Evolutionary conservation across 1,140 invertebrate species (phyloP).

Genomic region (Diachasmimorpha longicaudata): DNA sequence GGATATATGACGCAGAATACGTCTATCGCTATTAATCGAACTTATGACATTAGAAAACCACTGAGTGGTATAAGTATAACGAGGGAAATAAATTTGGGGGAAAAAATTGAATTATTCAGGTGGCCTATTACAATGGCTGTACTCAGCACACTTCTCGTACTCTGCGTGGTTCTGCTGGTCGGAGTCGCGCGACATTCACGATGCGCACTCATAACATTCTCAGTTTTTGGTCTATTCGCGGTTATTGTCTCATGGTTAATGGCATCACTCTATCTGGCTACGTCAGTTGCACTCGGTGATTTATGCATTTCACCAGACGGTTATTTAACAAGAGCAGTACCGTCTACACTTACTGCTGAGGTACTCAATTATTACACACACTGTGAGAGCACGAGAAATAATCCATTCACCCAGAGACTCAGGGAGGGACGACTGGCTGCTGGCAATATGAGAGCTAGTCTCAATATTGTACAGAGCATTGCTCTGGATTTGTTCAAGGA

Average conservation of each 20-base stretch:
- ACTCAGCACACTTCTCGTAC: constrained; percentile 76
- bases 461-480: constrained; percentile 68
- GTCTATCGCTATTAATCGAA: constrained; percentile 72
- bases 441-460: constrained; percentile 71
- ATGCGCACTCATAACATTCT: constrained; percentile 82
- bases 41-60: constrained; percentile 75
- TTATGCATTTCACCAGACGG: constrained; percentile 77
- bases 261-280: constrained; percentile 81
- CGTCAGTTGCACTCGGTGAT: constrained; percentile 79
- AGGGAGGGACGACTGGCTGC: constrained; percentile 77
- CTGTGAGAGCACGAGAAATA: constrained; percentile 78
- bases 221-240: constrained; percentile 85
- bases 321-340: constrained; percentile 51
- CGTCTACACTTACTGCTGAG: constrained; percentile 61
- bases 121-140: constrained; percentile 83
- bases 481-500: constrained; percentile 71
- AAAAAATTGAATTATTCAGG: constrained; percentile 69
- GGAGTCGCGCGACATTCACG: constrained; percentile 83
- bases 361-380: constrained; percentile 83
- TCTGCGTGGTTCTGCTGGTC: constrained; percentile 81
- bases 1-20: constrained; percentile 73
- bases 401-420: constrained; percentile 79
- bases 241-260: constrained; percentile 90
- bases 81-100: constrained; percentile 56
- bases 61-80: constrained; percentile 72